Evolutionary conservation across 2,888 invertebrate genomes (phyloP), one percentile per base, ranked within the genome.

Genomic region (Boloria euphrosyne): DNA sequence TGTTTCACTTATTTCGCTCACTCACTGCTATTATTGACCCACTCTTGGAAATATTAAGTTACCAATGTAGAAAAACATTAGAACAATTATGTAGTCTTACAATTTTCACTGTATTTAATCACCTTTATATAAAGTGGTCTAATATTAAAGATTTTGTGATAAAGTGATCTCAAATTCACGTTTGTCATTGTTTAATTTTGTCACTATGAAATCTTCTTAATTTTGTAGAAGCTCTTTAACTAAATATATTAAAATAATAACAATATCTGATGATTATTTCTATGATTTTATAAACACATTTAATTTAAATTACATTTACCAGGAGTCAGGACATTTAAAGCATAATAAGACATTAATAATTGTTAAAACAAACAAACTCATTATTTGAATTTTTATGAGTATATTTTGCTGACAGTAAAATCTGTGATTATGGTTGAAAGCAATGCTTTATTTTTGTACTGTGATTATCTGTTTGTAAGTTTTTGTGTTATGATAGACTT

Each of bases 361-460:
- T 57, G 46, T 44, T n/a, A 22, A 22, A 22, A 22, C 22, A 27
- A 46, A 57, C 18, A 46, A n/a, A n/a, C 44, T 57, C 44, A 18
- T 46, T 57, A 13, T 57, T 57, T 57, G 22, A 46, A 52, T 13
- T n/a, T 50, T 27, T 47, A 16, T 49, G 31, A 57, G 69, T 69
- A 67, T 73, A 68, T 71, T 88, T 86, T 83, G 83, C 84, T 77
- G 81, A 83, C 86, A 82, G 80, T 83, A 79, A 85, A 81, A 85
- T 85, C 90, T 90, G 92, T 90, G 92, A 90, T 90, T 89, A 85
- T 50, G 79, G 80, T 84, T 82, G 84, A 87, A 86, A 84, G 86
- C 85, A 80, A 87, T 88, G 91, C 89, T 91, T 91, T 91, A 90
- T 87, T 90, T 87, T 89, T 89, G 85, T 89, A 90, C 90, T 90